A percentile compares a stretch with the other conserved stretches of the same genome.
Evolutionary conservation across 2,113 vertebrate species (phyloP).

Genomic region (Bufo gargarizans): DNA sequence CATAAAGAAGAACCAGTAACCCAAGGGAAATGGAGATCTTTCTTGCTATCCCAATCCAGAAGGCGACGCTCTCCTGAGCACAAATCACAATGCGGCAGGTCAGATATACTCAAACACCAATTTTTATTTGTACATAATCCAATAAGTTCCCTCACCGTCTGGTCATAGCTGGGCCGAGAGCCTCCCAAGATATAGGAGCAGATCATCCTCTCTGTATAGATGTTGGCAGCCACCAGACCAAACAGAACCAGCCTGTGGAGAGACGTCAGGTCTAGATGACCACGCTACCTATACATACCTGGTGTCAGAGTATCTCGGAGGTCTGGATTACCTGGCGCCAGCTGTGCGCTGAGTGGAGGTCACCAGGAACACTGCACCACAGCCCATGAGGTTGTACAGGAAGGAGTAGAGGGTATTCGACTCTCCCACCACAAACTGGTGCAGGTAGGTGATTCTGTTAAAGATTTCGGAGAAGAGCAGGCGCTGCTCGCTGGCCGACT

Average conservation of each 20-base stretch:
- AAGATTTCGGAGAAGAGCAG: slow-evolving; percentile 77
- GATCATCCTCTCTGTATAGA: slow-evolving; percentile 75
- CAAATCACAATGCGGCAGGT: background rate
- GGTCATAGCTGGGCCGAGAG: slow-evolving; percentile 66
- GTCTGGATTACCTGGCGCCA: slow-evolving; percentile 71
- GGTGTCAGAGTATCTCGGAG: background rate
- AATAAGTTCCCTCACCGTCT: slow-evolving; percentile 69
- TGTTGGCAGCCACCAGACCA: slow-evolving; percentile 71
- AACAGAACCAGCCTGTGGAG: slow-evolving; percentile 70
- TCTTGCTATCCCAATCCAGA: slow-evolving; percentile 62
- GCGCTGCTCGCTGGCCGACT: slow-evolving; percentile 74
- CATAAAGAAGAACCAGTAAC: slow-evolving; percentile 62
- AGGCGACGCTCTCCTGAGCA: slow-evolving; percentile 63
- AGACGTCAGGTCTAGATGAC: background rate
- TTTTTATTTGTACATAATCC: too few relatives aligned
- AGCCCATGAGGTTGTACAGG: slow-evolving; percentile 74
- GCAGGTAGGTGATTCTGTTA: slow-evolving; percentile 76
- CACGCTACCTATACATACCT: background rate
- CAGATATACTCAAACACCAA: background rate
- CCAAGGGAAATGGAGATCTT: slow-evolving; percentile 60
- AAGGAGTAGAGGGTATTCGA: slow-evolving; percentile 75
- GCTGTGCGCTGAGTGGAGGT: slow-evolving; percentile 75
- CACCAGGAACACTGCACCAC: slow-evolving; percentile 70
- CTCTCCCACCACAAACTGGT: slow-evolving; percentile 78
- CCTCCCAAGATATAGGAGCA: slow-evolving; percentile 68